phyloP scores from a whole-genome alignment of 92 coral and sea anemone species.

The Actinostola sp. region DNA sequence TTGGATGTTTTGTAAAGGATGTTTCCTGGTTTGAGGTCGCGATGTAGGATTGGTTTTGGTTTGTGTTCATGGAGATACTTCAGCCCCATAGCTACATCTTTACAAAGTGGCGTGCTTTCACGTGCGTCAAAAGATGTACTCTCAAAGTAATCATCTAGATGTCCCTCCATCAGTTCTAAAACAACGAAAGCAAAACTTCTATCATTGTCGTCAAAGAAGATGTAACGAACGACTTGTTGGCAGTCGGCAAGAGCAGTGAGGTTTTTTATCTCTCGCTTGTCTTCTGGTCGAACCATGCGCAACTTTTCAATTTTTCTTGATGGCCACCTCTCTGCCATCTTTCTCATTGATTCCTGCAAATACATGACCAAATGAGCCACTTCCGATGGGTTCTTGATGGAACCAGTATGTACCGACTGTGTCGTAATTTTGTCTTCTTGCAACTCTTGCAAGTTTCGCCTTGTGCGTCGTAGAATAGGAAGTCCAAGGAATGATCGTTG shows the following conservation, averaged over 20 bases:
- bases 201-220: not conserved
- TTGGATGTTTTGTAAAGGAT: slow-evolving; percentile 62
- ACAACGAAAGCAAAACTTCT: slow-evolving; percentile 30
- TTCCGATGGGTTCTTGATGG: slow-evolving; percentile 21
- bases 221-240: slow-evolving; percentile 31
- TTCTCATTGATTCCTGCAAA: slow-evolving; percentile 23
- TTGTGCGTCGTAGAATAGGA: slow-evolving; percentile 1
- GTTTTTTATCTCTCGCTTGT: slow-evolving; percentile 26
- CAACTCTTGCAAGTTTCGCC: slow-evolving; percentile 6
- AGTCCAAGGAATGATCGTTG: slow-evolving; percentile 21
- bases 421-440: slow-evolving; percentile 16
- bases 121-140: slow-evolving; percentile 6
- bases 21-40: slow-evolving; percentile 68
- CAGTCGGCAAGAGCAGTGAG: slow-evolving; percentile 29
- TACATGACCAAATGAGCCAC: slow-evolving; percentile 43
- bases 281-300: slow-evolving; percentile 11
- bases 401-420: not conserved
- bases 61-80: slow-evolving; percentile 39
- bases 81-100: slow-evolving; percentile 32
- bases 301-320: slow-evolving; percentile 26
- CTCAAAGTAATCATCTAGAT: slow-evolving; percentile 45
- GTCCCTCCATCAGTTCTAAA: slow-evolving; percentile 71
- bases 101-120: not conserved
- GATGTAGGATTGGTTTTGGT: slow-evolving; percentile 36
- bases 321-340: slow-evolving; percentile 53